Percentiles rank a stretch among this genome's conserved stretches.
phyloP scores from a whole-genome alignment of 2,113 vertebrate species.

The western clawed frog (Xenopus tropicalis) region UCB_Xtro_10.0 CM004443.2:146602501-146603000 shows the following conservation, averaged over 20 bases:
- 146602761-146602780: neutral
- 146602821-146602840: neutral
- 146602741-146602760: neutral
- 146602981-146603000: slow-evolving; percentile 23
- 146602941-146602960: neutral
- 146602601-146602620: too few relatives aligned
- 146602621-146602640: too few relatives aligned
- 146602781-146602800: neutral
- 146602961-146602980: neutral
- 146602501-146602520: too few relatives aligned
- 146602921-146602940: neutral
- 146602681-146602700: too few relatives aligned
- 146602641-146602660: too few relatives aligned
- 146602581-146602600: too few relatives aligned
- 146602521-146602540: too few relatives aligned
- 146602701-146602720: too few relatives aligned
- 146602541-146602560: too few relatives aligned
- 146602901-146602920: slow-evolving; percentile 15
- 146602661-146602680: too few relatives aligned
- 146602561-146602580: too few relatives aligned
- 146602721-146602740: too few relatives aligned
- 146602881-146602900: neutral
- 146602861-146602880: neutral
- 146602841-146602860: neutral
- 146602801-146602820: neutral